Conservation (phyloP, 2,888 invertebrate genomes). For the Galerucella pusilla region DNA sequence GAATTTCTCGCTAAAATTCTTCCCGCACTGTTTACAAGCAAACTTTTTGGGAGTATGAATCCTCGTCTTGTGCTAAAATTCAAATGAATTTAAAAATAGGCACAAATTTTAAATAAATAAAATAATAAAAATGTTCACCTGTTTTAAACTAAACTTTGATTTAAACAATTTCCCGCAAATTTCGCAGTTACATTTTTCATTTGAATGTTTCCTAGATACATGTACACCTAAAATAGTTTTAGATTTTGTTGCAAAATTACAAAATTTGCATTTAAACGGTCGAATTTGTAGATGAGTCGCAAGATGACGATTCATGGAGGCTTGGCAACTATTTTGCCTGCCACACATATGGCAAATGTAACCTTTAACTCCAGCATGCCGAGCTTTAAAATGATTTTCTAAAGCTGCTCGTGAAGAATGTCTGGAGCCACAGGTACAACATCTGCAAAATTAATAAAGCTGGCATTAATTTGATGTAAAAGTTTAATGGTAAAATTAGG, state of each 20-base stretch:
- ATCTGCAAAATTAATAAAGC: conserved; percentile 42
- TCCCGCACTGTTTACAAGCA: conserved; percentile 48
- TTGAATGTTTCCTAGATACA: conserved; percentile 46
- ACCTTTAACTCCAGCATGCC: conserved; percentile 48
- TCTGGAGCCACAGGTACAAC: conserved; percentile 45
- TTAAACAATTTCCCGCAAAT: conserved; percentile 52
- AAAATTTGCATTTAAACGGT: conserved; percentile 48
- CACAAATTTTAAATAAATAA: not conserved
- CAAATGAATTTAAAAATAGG: too few species aligned
- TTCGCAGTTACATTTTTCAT: conserved; percentile 47
- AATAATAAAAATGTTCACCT: conserved; percentile 19
- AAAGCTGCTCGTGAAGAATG: conserved; percentile 49
- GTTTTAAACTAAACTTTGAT: conserved; percentile 49
- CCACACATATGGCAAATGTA: conserved; percentile 52
- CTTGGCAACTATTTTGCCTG: conserved; percentile 51
- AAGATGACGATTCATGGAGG: conserved; percentile 52
- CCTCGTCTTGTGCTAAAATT: conserved; percentile 47
- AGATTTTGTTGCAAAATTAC: conserved; percentile 49
- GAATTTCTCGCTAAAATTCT: conserved; percentile 49
- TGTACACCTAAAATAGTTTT: conserved; percentile 48
- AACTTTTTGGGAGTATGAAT: conserved; percentile 49
- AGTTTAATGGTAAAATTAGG: not conserved
- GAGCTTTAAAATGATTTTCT: conserved; percentile 49
- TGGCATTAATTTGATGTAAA: not conserved
- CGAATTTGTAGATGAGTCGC: conserved; percentile 48